Evolutionary conservation across 64 coral and sea anemone species (phyloP).

Genomic region (Stichodactyla mertensii): DNA sequence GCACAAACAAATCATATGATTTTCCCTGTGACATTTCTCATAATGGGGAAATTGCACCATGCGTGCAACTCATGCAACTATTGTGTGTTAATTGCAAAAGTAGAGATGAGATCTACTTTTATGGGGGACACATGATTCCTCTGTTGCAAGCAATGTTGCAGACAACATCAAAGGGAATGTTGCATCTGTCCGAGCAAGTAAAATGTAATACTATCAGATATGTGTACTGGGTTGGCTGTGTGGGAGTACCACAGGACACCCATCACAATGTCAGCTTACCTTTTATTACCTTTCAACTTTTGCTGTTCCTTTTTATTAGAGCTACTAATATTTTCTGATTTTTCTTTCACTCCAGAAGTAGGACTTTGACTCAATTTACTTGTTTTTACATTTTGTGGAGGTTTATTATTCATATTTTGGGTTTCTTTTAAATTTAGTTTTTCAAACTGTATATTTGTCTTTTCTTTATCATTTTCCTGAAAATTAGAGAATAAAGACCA

Average conservation of each 20-base stretch:
- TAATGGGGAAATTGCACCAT: too few relatives aligned
- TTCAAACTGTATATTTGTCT: conserved; percentile 9
- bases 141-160: too few relatives aligned
- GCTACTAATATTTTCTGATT: conserved; percentile 2
- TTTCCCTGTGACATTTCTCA: too few relatives aligned
- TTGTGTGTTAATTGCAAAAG: too few relatives aligned
- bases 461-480: conserved; percentile 14
- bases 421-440: conserved; percentile 16
- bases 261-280: not conserved
- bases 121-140: too few relatives aligned
- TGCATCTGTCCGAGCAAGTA: too few relatives aligned
- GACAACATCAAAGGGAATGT: too few relatives aligned
- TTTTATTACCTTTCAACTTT: not conserved
- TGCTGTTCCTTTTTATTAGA: conserved; percentile 9
- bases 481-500: not conserved
- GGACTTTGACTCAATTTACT: not conserved
- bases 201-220: not conserved
- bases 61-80: too few relatives aligned
- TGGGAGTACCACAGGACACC: not conserved
- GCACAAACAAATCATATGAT: too few relatives aligned
- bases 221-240: not conserved
- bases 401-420: conserved; percentile 19
- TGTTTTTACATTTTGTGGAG: not conserved
- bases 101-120: too few relatives aligned
- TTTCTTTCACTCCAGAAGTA: conserved; percentile 19